Evolutionary conservation across 1,140 invertebrate genomes (phyloP).

Genomic region (Luehdorfia chinensis): DNA sequence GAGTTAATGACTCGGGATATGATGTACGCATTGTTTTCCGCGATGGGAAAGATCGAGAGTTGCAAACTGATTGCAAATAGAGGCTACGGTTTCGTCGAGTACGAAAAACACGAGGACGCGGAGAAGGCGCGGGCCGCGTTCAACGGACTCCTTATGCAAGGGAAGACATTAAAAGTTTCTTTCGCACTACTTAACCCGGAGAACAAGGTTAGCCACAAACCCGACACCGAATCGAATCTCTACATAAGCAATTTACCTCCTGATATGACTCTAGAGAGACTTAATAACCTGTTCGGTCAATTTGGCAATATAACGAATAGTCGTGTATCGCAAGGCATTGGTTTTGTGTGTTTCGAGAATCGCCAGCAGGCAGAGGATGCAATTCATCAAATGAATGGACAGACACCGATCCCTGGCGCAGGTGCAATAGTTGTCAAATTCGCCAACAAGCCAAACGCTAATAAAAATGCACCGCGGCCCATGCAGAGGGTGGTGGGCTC

Average conservation of each 20-base stretch:
- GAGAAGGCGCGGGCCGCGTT: conserved; percentile 73
- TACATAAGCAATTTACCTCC: conserved; percentile 74
- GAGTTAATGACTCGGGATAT: conserved; percentile 75
- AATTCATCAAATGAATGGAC: conserved; percentile 69
- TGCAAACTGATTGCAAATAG: conserved; percentile 72
- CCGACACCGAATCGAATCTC: conserved; percentile 71
- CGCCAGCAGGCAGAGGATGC: conserved; percentile 70
- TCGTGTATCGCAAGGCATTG: conserved; percentile 71
- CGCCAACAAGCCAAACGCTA: conserved; percentile 69
- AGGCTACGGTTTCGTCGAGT: conserved; percentile 75
- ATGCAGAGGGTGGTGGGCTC: conserved; percentile 39
- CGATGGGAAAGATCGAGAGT: conserved; percentile 73
- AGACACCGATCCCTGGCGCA: conserved; percentile 57
- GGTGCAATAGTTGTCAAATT: conserved; percentile 71
- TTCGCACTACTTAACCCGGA: conserved; percentile 75
- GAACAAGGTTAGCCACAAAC: conserved; percentile 69
- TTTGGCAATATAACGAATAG: conserved; percentile 72
- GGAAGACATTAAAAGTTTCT: conserved; percentile 74
- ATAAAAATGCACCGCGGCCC: conserved; percentile 52
- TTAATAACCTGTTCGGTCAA: conserved; percentile 62
- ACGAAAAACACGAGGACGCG: conserved; percentile 71
- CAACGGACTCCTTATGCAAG: conserved; percentile 73
- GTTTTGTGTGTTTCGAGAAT: conserved; percentile 71
- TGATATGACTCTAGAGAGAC: conserved; percentile 69
- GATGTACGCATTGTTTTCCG: conserved; percentile 74